Evolutionary conservation across 2,113 vertebrate species (phyloP).

Genomic region (Dunckerocampus dactyliophorus): DNA sequence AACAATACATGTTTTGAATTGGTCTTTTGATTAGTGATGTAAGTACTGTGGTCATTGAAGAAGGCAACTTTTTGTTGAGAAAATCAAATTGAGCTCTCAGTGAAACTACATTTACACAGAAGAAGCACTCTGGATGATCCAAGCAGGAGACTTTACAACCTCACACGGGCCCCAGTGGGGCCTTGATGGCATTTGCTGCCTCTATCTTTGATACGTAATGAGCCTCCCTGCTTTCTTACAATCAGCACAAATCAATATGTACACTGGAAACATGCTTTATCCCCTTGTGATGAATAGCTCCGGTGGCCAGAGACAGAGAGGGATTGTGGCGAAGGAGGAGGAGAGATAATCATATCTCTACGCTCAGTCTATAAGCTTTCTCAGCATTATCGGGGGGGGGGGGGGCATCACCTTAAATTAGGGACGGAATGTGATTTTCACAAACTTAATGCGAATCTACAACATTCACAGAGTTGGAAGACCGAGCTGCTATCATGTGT

Average conservation of each 20-base stretch:
- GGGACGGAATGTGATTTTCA: constrained; percentile 62
- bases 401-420: constrained; percentile 64
- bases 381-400: constrained; percentile 58
- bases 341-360: constrained; percentile 61
- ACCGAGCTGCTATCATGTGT: too few relatives aligned
- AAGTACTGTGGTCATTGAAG: too few relatives aligned
- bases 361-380: constrained; percentile 59
- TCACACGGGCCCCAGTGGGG: neutral
- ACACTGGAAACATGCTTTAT: constrained; percentile 45
- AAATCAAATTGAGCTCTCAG: neutral
- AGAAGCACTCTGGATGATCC: neutral
- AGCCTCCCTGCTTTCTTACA: constrained; percentile 38
- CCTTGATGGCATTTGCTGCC: constrained; percentile 9
- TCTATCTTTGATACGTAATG: constrained; percentile 43
- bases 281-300: constrained; percentile 43
- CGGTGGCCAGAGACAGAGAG: constrained; percentile 5
- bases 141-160: neutral
- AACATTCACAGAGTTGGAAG: constrained; percentile 1
- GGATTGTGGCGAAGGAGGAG: constrained; percentile 11
- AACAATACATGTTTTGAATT: too few relatives aligned
- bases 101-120: neutral
- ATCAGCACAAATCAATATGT: constrained; percentile 62
- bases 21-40: too few relatives aligned
- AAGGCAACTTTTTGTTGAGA: neutral
- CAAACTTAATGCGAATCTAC: constrained; percentile 34